phyloP scores from a whole-genome alignment of 1,140 invertebrate genomes.

The Drosophila sturtevanti region DNA sequence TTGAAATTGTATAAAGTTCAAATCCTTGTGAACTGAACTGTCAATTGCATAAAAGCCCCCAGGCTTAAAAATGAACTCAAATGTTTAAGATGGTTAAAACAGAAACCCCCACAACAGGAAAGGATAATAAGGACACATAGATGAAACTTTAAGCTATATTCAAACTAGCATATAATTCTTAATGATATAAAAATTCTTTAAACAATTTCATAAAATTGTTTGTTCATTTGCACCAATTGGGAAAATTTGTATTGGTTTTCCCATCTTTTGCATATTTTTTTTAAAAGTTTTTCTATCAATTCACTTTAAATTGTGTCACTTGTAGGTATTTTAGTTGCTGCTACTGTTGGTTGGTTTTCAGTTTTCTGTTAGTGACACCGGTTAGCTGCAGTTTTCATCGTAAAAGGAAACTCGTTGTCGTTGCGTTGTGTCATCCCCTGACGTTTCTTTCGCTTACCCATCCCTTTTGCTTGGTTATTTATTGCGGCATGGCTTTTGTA shows the following conservation, averaged over 20 bases:
- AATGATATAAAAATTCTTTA: no score
- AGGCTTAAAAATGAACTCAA: not conserved
- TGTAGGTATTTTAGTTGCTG: conserved; percentile 14
- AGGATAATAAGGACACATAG: no score
- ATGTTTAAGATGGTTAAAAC: not conserved
- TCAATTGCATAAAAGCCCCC: conserved; percentile 17
- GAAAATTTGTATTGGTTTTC: no score
- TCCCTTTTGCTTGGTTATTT: conserved; percentile 36
- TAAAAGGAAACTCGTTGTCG: conserved; percentile 21
- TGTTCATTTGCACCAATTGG: no score
- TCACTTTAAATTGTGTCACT: no score
- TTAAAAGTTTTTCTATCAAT: no score
- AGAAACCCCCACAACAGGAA: no score
- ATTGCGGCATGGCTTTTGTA: conserved; percentile 45
- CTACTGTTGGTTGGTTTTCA: not conserved
- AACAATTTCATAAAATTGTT: no score
- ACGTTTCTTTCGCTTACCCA: conserved; percentile 15
- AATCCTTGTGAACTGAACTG: not conserved
- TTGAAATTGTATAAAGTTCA: not conserved
- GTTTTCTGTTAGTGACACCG: conserved; percentile 46
- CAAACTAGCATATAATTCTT: no score
- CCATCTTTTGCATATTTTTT: no score
- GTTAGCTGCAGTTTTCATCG: conserved; percentile 44
- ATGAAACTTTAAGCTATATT: no score
- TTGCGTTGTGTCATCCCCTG: conserved; percentile 7